phyloP scores from a whole-genome alignment of 2,113 vertebrate genomes.

The Amphiprion percula region DNA sequence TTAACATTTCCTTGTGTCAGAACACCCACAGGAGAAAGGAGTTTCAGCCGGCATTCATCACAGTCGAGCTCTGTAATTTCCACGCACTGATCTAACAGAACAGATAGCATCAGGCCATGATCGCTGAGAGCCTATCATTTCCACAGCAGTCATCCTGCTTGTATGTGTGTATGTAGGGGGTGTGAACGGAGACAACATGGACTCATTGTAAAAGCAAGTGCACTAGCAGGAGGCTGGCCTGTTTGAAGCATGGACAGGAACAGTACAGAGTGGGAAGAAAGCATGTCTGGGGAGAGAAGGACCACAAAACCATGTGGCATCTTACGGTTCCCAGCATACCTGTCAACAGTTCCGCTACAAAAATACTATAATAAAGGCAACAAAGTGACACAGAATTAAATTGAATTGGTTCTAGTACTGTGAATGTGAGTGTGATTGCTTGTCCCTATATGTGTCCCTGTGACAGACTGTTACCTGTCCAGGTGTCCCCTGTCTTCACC shows the following conservation, averaged over 20 bases:
- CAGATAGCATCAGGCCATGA: constrained; percentile 34
- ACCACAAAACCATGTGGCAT: not conserved
- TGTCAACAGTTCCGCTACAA: no score
- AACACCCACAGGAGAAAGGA: constrained; percentile 54
- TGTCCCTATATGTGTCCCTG: no score
- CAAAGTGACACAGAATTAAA: not conserved
- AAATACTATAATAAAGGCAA: no score
- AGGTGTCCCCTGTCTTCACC: no score
- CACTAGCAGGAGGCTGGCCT: constrained; percentile 24
- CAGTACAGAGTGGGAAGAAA: constrained; percentile 14
- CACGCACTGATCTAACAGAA: constrained; percentile 59
- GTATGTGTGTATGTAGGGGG: not conserved
- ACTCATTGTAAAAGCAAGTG: constrained; percentile 66
- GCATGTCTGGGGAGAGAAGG: constrained; percentile 6
- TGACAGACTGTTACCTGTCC: no score
- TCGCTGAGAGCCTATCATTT: constrained; percentile 69
- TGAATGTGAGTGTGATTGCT: no score
- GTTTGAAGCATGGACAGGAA: constrained; percentile 3
- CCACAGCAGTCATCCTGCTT: constrained; percentile 14
- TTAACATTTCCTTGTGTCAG: constrained; percentile 60
- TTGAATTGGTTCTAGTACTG: no score
- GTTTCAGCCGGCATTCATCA: constrained; percentile 39
- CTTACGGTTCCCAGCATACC: no score
- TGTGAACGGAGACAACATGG: constrained; percentile 74
- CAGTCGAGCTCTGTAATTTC: constrained; percentile 68